phyloP scores from a whole-genome alignment of 1,140 invertebrate genomes.

The Panagrolaimus sp. region DNA sequence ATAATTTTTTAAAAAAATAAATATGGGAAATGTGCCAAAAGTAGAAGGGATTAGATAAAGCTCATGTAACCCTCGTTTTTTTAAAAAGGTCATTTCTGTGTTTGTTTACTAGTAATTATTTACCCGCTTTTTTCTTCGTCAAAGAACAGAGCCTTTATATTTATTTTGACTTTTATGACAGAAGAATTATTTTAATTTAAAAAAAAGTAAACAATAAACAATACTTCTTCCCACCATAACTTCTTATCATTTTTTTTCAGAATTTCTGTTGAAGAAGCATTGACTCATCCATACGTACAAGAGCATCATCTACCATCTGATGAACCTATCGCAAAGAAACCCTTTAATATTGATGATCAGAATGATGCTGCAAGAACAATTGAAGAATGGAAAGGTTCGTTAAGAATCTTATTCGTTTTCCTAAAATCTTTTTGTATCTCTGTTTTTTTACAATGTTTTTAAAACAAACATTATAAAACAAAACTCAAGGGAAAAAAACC shows the following conservation, averaged over 20 bases:
- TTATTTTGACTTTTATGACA: conserved; percentile 22
- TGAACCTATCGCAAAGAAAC: conserved; percentile 44
- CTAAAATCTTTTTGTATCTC: no score
- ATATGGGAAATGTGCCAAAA: no score
- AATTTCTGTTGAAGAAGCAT: conserved; percentile 50
- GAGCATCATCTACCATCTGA: conserved; percentile 41
- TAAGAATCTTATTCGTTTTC: no score
- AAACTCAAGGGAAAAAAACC: no score
- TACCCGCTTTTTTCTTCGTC: background rate
- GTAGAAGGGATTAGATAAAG: no score
- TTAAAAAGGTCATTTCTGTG: conserved; percentile 14
- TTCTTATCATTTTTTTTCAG: conserved; percentile 17
- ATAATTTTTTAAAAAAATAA: no score
- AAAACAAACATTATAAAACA: no score
- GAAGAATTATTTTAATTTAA: no score
- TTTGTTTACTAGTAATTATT: background rate
- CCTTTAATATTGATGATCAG: conserved; percentile 49
- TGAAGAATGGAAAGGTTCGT: conserved; percentile 46
- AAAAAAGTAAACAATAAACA: no score
- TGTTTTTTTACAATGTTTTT: no score
- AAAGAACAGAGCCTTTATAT: no score
- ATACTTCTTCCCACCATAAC: conserved; percentile 20
- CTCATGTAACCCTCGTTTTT: background rate
- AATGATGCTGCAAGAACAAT: conserved; percentile 26
- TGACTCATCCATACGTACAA: conserved; percentile 40